Base-by-base conservation (phyloP, 2,113 vertebrate genomes). In the Albula goreensis region DNA sequence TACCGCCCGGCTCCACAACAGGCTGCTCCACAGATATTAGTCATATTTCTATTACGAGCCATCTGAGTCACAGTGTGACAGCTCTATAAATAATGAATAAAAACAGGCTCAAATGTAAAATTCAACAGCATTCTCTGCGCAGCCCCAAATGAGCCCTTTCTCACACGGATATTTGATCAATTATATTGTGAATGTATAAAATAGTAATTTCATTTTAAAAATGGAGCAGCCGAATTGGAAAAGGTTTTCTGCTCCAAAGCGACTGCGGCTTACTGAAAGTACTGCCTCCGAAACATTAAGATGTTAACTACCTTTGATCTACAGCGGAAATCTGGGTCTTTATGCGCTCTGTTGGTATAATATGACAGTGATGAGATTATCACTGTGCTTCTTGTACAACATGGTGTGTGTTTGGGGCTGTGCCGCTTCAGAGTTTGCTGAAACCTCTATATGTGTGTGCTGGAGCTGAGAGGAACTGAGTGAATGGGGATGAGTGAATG, bases 21-120 rank as follows among this genome's bases (percentile, higher is more conserved):
- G 22, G 22, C 70, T 10, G 22, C 22, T 22, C 22, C 13, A 17
- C 17, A 70, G 4, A 10, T 8, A 74, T 74, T 74, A 74, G 22
- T 74, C 70, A 74, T 74, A 74, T 74, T 74, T 74, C 70, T 74
- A 74, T 74, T 25, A 74, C n/a, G 31, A 31, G 70, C 70, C 12
- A 74, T 22, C 70, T 74, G 4, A 74, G 70, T 74, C 70, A 74
- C 22, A 31, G 70, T 10, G n/a, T 74, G 22, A 74, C n/a, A 31
- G 70, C n/a, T 74, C 70, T 74, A 74, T 74, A 31, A 74, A 74
- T 74, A 74, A 25, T 74, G 22, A 5, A 74, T 22, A 25, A 41
- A 2, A 74, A 74, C n/a, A 10, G n/a, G 60, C 60, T 74, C n/a
- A 74, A 74, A 22, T n/a, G 5, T 70, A 70, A 70, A n/a, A 70